Evolutionary conservation across 2,888 invertebrate species (phyloP).

Genomic region (Tenthredo livida): DNA sequence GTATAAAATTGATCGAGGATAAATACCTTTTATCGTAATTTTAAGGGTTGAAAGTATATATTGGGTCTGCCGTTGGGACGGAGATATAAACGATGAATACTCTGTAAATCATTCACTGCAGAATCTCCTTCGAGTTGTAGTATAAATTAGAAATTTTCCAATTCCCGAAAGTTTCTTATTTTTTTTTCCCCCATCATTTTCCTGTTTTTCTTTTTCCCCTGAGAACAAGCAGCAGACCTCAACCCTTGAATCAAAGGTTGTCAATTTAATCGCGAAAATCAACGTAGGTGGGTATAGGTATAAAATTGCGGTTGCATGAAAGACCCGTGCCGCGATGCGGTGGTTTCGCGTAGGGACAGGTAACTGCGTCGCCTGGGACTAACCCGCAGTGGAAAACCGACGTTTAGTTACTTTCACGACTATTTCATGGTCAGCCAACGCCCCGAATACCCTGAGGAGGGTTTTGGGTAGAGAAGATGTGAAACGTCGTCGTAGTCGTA

Average conservation of each 20-base stretch:
- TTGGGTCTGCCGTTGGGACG: not conserved
- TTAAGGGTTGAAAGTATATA: not conserved
- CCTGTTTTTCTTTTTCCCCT: not conserved
- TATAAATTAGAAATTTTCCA: not conserved
- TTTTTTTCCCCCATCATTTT: not conserved
- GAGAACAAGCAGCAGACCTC: no score
- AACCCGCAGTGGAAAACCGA: not conserved
- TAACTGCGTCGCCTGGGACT: constrained; percentile 5
- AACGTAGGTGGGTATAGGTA: not conserved
- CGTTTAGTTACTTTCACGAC: constrained; percentile 15
- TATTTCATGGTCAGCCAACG: constrained; percentile 25
- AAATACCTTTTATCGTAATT: not conserved
- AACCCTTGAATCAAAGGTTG: not conserved
- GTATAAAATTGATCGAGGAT: not conserved
- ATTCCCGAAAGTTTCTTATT: not conserved
- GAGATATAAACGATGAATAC: not conserved
- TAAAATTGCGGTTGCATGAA: not conserved
- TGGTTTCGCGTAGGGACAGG: not conserved
- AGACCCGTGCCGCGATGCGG: not conserved
- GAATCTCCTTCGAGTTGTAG: not conserved
- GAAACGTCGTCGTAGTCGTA: not conserved
- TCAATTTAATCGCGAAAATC: not conserved
- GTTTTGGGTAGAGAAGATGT: not conserved
- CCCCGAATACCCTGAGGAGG: not conserved
- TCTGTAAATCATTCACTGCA: not conserved